These are phyloP conservation scores for Medauroidea extradentata DNA, from an alignment of 1,140 invertebrate genomes.

Conservation along the genomic window DNA sequence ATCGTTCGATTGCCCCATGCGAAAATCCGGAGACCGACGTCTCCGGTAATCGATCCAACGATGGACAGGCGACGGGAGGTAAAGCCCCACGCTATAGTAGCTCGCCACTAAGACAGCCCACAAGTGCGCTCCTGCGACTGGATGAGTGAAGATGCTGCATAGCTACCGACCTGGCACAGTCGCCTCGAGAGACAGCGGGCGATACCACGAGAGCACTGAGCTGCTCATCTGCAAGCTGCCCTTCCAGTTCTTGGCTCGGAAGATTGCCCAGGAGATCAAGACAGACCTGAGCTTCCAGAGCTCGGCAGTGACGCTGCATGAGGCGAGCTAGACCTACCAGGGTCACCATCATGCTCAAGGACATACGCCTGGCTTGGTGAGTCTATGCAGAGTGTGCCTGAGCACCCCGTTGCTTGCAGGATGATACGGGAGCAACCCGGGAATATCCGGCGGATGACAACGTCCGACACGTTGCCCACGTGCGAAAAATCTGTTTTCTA, in stretches of 20 bases:
- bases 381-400: too few species aligned
- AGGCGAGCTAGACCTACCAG: slow-evolving; percentile 65
- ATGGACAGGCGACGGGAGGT: too few species aligned
- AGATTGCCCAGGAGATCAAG: slow-evolving; percentile 78
- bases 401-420: too few species aligned
- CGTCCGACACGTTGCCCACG: too few species aligned
- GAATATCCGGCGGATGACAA: too few species aligned
- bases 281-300: slow-evolving; percentile 54
- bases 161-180: slow-evolving; percentile 75
- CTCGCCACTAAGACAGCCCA: too few species aligned
- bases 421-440: too few species aligned
- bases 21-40: too few species aligned
- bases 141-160: slow-evolving; percentile 78
- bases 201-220: slow-evolving; percentile 83
- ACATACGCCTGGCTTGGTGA: slow-evolving; percentile 39
- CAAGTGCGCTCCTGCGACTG: slow-evolving; percentile 78
- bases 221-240: slow-evolving; percentile 76
- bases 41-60: too few species aligned
- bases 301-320: slow-evolving; percentile 53
- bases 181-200: slow-evolving; percentile 78
- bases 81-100: too few species aligned
- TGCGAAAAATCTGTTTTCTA: too few species aligned
- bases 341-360: slow-evolving; percentile 69
- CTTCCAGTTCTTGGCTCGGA: slow-evolving; percentile 79
- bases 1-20: too few species aligned